These are phyloP conservation scores for Oligia strigilis DNA, from an alignment of 2,888 invertebrate species.

Conservation along the genomic window DNA sequence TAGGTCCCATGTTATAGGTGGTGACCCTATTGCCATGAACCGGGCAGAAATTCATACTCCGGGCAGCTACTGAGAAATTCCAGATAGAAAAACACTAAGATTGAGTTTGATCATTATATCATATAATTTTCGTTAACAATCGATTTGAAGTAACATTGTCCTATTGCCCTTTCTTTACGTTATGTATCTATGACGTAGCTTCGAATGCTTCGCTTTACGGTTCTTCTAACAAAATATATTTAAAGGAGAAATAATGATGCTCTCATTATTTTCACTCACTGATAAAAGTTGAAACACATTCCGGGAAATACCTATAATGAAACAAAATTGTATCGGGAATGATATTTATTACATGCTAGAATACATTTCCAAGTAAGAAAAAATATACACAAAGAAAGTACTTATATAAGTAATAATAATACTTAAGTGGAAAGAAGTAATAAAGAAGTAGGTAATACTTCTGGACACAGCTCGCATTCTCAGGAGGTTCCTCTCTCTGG, in stretches of 20 bases:
- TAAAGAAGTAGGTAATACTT: too few relatives aligned
- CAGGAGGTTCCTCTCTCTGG: too few relatives aligned
- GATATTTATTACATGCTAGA: slow-evolving; percentile 11
- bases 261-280: slow-evolving; percentile 40
- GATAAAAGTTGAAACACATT: slow-evolving; percentile 16
- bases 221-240: slow-evolving; percentile 9
- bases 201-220: background rate
- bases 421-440: background rate
- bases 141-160: slow-evolving; percentile 4
- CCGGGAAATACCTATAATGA: slow-evolving; percentile 16
- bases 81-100: background rate
- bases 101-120: background rate
- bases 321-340: slow-evolving; percentile 3
- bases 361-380: background rate
- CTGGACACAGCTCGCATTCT: too few relatives aligned
- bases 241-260: slow-evolving; percentile 42
- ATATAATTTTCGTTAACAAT: background rate
- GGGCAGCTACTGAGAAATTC: background rate
- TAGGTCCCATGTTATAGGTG: background rate
- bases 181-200: background rate
- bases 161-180: background rate
- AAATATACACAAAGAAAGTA: background rate
- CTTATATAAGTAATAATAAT: background rate
- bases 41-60: background rate
- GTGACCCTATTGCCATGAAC: background rate